A percentile compares a stretch with the other conserved stretches of the same genome.
These are phyloP conservation scores for Triops cancriformis DNA, from an alignment of 1,140 invertebrate species.

Conservation along the genomic window DNA sequence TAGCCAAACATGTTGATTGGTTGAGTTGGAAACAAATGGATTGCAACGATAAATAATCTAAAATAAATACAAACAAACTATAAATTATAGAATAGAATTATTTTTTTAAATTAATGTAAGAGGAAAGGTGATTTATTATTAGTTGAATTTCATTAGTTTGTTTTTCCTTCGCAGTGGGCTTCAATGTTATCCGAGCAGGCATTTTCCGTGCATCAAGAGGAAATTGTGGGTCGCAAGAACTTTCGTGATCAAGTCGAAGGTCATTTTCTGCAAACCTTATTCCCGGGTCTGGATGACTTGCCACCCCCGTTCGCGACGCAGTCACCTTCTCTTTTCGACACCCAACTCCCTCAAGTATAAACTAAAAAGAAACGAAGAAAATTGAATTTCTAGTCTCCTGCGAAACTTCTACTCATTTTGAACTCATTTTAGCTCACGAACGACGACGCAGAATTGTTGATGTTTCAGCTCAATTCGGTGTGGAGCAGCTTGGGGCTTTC, in stretches of 20 bases:
- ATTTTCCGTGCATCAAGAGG: constrained; percentile 61
- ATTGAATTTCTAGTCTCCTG: constrained; percentile 24
- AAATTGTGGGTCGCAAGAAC: constrained; percentile 56
- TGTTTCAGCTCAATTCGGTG: constrained; percentile 50
- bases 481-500: constrained; percentile 44
- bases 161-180: constrained; percentile 56
- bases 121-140: constrained; percentile 25
- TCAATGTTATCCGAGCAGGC: constrained; percentile 64
- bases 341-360: constrained; percentile 54
- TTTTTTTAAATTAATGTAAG: no score
- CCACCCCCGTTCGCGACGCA: constrained; percentile 76
- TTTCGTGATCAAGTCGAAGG: constrained; percentile 68
- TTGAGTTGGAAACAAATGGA: no score
- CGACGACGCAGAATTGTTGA: constrained; percentile 59
- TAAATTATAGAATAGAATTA: no score
- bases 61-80: no score
- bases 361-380: constrained; percentile 11
- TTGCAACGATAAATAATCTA: no score
- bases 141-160: constrained; percentile 23
- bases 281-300: constrained; percentile 76
- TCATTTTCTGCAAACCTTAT: constrained; percentile 76
- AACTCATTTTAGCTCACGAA: constrained; percentile 40
- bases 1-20: no score
- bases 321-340: constrained; percentile 64
- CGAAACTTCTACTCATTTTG: constrained; percentile 20